Conservation (phyloP, 2,797 vertebrate species). For the Artibeus lituratus region DNA sequence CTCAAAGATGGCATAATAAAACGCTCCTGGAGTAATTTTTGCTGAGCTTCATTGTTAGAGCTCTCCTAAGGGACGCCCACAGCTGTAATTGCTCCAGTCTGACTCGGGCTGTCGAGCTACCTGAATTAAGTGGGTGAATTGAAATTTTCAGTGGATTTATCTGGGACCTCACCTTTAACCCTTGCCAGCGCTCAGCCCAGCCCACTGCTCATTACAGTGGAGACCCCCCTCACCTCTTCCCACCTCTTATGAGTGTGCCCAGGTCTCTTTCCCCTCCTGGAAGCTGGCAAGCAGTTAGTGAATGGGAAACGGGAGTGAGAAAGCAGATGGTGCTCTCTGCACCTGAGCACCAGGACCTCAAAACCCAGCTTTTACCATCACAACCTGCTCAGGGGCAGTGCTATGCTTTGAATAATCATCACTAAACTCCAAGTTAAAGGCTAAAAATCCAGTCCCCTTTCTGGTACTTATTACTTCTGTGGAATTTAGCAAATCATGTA, state of each 20-base stretch:
- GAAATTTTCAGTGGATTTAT: constrained; percentile 80
- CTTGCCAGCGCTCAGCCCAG: constrained; percentile 63
- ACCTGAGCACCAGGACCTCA: constrained; percentile 22
- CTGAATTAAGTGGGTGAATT: constrained; percentile 83
- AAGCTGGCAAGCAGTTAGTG: constrained; percentile 68
- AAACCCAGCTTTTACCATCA: constrained; percentile 49
- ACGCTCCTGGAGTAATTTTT: constrained; percentile 71
- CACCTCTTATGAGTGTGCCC: constrained; percentile 59
- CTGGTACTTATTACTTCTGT: background rate
- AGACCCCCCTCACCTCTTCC: constrained; percentile 55
- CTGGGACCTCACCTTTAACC: constrained; percentile 83
- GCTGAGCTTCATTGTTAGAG: constrained; percentile 75
- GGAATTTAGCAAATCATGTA: background rate
- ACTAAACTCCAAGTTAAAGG: background rate
- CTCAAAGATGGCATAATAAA: constrained; percentile 71
- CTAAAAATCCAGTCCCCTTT: background rate
- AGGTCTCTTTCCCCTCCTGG: constrained; percentile 60
- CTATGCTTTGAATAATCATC: constrained; percentile 28
- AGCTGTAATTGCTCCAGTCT: constrained; percentile 82
- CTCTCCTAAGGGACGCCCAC: constrained; percentile 78
- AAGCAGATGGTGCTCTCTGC: constrained; percentile 54
- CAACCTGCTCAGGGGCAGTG: background rate
- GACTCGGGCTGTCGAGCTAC: constrained; percentile 74
- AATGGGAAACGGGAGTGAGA: background rate
- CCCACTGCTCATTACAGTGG: constrained; percentile 80